Base-by-base conservation (phyloP, 1,140 invertebrate species). In the Agrilus planipennis region DNA sequence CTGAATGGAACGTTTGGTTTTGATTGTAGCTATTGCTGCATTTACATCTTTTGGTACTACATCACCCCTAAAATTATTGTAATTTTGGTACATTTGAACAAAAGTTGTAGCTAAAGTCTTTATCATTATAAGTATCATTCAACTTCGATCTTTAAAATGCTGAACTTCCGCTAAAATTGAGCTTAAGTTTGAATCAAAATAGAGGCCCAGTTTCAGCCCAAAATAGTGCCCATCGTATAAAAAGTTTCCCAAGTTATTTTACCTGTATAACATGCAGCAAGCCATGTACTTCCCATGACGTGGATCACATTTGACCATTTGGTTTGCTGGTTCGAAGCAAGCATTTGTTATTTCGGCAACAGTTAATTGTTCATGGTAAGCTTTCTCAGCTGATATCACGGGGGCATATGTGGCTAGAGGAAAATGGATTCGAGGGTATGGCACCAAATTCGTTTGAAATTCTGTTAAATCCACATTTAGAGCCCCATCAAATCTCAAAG, bases 381-480 rank as follows among this genome's bases (percentile, higher is more conserved):
- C 32, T 9, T 34, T 5, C n/a, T n/a, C n/a, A n/a, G n/a, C n/a
- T n/a, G n/a, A n/a, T 9, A 34, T 4, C 4, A 34, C 3, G 11
- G 32, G 32, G 7, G 32, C 32, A 34, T 16, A 34, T 20, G 32
- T 34, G 5, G 15, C 6, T 4, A 34, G 17, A 5, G 32, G 32
- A 34, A 34, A 34, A 5, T 34, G 6, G 7, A 7, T 34, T 34
- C 32, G 16, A 7, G 83, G 83, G 59, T 84, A 86, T 16, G 83
- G 83, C 35, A 87, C 83, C 62, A 87, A 67, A 61, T 88, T 88
- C 18, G 84, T 88, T 62, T 85, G 84, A 69, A 91, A 91, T 67
- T 91, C 87, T 11, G 82, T 89, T 40, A 91, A 68, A 63, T 91
- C 86, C 38, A 87, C 84, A 64, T 88, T 91, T 11, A 90, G 69